Percentiles rank a stretch among this genome's conserved stretches.
Evolutionary conservation across 2,888 invertebrate genomes (phyloP).

Genomic region (Meandrusa payeni): DNA sequence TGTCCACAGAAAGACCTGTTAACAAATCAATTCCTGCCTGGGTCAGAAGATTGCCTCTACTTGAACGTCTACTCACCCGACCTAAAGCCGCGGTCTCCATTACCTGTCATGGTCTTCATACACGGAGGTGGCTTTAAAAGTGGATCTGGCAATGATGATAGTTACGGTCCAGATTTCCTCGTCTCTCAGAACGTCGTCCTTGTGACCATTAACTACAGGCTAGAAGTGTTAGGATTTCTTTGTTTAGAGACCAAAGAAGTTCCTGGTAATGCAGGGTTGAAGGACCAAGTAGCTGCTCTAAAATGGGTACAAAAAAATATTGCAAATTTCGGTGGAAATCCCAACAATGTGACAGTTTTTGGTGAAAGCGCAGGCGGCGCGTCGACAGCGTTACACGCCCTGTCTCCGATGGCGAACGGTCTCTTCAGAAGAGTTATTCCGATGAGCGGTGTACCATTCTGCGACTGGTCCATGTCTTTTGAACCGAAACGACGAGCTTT

Average conservation of each 20-base stretch:
- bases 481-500: constrained; percentile 67
- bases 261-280: constrained; percentile 55
- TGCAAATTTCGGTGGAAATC: constrained; percentile 46
- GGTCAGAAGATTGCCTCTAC: constrained; percentile 53
- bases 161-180: constrained; percentile 50
- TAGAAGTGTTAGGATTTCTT: constrained; percentile 51
- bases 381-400: constrained; percentile 40
- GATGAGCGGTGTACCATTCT: constrained; percentile 83
- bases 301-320: constrained; percentile 49
- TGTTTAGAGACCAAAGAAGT: constrained; percentile 47
- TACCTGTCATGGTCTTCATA: constrained; percentile 55
- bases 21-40: constrained; percentile 30
- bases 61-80: constrained; percentile 55
- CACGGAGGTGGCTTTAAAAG: constrained; percentile 47
- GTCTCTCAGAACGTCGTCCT: constrained; percentile 44
- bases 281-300: constrained; percentile 52
- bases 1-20: constrained; percentile 46
- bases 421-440: constrained; percentile 73
- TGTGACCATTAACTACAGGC: constrained; percentile 55
- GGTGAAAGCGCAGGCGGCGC: constrained; percentile 52
- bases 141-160: constrained; percentile 46
- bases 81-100: constrained; percentile 30
- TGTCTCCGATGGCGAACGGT: constrained; percentile 52
- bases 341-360: constrained; percentile 47
- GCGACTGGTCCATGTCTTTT: constrained; percentile 73